phyloP scores from a whole-genome alignment of 2,888 invertebrate species.

The Dynastes grantii region DNA sequence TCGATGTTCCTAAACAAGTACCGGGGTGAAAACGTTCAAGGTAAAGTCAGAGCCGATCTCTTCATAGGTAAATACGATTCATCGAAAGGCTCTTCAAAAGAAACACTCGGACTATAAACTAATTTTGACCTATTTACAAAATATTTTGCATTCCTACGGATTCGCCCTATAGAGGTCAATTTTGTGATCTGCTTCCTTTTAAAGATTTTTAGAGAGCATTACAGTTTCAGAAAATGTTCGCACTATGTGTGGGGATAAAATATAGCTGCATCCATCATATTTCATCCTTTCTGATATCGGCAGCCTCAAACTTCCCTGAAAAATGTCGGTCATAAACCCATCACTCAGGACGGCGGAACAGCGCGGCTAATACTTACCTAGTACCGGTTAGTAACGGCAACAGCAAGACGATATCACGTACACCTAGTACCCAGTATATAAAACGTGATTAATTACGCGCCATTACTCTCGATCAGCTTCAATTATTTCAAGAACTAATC shows the following conservation, averaged over 20 bases:
- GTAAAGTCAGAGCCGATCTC: too few relatives aligned
- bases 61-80: too few relatives aligned
- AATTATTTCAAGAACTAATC: slow-evolving; percentile 44
- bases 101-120: too few relatives aligned
- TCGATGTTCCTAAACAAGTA: too few relatives aligned
- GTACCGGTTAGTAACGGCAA: not conserved
- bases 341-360: not conserved
- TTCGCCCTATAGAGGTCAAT: too few relatives aligned
- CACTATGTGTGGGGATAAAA: not conserved
- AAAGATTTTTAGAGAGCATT: too few relatives aligned
- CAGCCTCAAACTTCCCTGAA: not conserved
- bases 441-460: slow-evolving; percentile 28
- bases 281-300: not conserved
- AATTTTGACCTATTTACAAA: too few relatives aligned
- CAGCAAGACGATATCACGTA: not conserved
- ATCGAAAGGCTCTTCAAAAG: too few relatives aligned
- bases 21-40: too few relatives aligned
- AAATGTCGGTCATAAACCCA: slow-evolving; percentile 12
- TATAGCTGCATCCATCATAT: not conserved
- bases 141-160: too few relatives aligned
- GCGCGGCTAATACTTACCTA: not conserved
- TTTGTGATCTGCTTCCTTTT: too few relatives aligned
- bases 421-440: slow-evolving; percentile 18
- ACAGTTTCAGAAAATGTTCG: not conserved
- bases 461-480: slow-evolving; percentile 36